Conservation (phyloP, 2,113 vertebrate genomes). For the Hystrix cristata region DNA sequence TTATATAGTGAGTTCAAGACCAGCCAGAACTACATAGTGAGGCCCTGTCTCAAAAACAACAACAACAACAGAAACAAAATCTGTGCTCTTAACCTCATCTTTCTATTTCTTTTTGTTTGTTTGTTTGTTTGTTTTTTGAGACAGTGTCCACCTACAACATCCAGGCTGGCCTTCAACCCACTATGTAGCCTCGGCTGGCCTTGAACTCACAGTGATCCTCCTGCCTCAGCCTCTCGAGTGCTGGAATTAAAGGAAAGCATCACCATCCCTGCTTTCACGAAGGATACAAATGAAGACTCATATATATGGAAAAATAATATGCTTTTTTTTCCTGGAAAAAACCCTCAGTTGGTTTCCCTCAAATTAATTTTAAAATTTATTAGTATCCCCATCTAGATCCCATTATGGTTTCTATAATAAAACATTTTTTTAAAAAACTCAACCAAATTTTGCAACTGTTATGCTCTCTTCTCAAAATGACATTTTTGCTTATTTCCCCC, state of each 20-base stretch:
- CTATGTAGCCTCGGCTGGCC: too few species aligned
- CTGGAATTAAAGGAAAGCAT: too few species aligned
- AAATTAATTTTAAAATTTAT: background rate
- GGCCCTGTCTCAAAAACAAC: too few species aligned
- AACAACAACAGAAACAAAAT: background rate
- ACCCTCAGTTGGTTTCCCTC: background rate
- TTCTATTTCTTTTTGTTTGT: background rate
- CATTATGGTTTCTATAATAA: background rate
- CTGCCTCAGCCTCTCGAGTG: too few species aligned
- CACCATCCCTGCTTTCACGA: background rate
- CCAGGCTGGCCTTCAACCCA: too few species aligned
- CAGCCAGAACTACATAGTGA: too few species aligned
- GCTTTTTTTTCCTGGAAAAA: background rate
- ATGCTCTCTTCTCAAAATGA: background rate
- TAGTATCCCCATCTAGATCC: background rate
- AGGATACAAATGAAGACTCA: background rate
- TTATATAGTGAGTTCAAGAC: too few species aligned
- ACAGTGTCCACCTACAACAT: too few species aligned
- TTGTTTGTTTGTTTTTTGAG: too few species aligned
- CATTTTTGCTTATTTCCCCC: background rate
- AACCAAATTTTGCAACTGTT: background rate
- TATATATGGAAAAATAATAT: background rate
- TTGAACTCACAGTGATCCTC: too few species aligned
- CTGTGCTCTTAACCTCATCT: background rate
- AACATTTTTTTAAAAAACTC: background rate